These are phyloP conservation scores for Yponomeuta malinellus DNA, from an alignment of 2,888 invertebrate genomes.

Conservation along the genomic window DNA sequence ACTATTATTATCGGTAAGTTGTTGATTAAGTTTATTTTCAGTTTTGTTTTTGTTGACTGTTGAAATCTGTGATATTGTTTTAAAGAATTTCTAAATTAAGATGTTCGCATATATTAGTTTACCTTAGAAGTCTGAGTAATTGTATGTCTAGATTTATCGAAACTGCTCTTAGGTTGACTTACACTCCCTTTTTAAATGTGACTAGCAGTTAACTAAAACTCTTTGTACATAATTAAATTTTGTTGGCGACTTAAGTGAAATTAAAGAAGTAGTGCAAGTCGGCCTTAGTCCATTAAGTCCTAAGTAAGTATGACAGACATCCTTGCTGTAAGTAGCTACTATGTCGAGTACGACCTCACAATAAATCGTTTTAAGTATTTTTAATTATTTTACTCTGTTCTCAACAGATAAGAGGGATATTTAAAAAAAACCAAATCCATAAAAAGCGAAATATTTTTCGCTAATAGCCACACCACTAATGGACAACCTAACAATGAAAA, in stretches of 20 bases:
- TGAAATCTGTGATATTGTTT: slow-evolving; percentile 20
- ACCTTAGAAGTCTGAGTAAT: slow-evolving; percentile 10
- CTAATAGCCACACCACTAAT: background rate
- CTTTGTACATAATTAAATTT: background rate
- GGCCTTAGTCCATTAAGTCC: too few species aligned
- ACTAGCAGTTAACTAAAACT: background rate
- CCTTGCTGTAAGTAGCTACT: too few species aligned
- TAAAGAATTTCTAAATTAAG: background rate
- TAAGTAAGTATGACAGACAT: too few species aligned
- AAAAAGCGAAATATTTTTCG: too few species aligned
- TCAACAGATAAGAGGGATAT: too few species aligned
- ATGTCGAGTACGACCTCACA: too few species aligned
- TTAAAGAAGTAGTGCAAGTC: too few species aligned
- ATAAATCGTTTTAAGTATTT: too few species aligned
- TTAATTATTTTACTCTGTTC: too few species aligned
- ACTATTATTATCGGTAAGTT: background rate
- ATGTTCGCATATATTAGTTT: slow-evolving; percentile 2
- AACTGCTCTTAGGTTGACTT: background rate
- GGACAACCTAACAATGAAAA: background rate
- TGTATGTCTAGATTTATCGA: slow-evolving; percentile 11
- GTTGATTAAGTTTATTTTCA: background rate
- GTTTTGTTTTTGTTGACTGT: slow-evolving; percentile 7
- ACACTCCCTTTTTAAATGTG: background rate
- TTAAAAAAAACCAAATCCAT: too few species aligned
- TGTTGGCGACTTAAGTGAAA: too few species aligned